Evolutionary conservation across 2,797 vertebrate genomes (phyloP).

Genomic region (Hypotaenidia philippensis): DNA sequence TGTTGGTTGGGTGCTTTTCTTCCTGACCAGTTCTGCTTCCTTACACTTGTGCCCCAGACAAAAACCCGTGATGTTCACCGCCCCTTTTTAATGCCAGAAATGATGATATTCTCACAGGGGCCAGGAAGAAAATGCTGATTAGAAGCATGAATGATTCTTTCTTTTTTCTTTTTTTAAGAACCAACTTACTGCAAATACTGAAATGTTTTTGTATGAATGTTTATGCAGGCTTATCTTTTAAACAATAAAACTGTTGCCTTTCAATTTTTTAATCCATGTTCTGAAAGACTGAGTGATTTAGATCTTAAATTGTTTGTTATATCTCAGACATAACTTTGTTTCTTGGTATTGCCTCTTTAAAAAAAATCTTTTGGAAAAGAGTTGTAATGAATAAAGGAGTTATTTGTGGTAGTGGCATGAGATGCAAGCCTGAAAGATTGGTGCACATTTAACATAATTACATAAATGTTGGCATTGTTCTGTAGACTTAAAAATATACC

Average conservation of each 20-base stretch:
- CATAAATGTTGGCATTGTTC: neutral
- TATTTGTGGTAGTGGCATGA: neutral
- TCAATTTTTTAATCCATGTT: neutral
- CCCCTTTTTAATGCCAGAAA: neutral
- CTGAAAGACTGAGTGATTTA: neutral
- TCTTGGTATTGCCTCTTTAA: neutral
- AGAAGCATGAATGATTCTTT: neutral
- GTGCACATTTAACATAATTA: neutral
- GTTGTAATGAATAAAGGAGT: neutral
- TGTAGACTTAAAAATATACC: neutral
- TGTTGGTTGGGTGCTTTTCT: neutral
- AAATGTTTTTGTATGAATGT: neutral
- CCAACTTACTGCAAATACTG: neutral
- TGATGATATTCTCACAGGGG: neutral
- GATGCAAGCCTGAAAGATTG: neutral
- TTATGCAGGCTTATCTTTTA: neutral
- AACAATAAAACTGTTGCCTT: neutral
- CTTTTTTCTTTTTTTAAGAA: neutral
- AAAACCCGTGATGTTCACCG: neutral
- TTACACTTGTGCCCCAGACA: neutral
- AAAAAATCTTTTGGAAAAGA: neutral
- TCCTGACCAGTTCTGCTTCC: neutral
- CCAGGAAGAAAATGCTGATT: neutral
- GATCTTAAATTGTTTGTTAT: neutral
- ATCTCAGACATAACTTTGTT: neutral